Evolutionary conservation across 1,140 invertebrate species (phyloP), one percentile per base, ranked within the genome.

Genomic region (Diabrotica undecimpunctata): DNA sequence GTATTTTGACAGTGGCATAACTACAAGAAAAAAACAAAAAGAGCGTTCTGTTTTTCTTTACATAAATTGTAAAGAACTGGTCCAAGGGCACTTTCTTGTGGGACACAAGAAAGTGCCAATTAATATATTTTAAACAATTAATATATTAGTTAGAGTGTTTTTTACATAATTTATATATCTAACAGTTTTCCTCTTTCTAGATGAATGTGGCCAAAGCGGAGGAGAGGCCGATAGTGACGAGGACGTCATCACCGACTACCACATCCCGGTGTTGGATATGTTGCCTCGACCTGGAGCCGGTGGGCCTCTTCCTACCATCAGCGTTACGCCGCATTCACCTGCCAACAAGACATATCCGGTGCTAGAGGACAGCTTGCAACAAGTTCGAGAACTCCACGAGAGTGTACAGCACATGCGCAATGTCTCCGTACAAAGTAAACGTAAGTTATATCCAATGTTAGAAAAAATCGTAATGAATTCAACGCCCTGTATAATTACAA

Each of bases 311-410:
- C 91, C 91, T 65, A 93, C 86, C 57, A 93, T 93, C 72, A 93
- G 90, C 79, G 90, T 94, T 54, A 93, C 91, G 38, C 91, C 91
- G 5, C 91, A 93, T 78, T 93, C 90, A 60, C 90, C 91, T 35
- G 80, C 82, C 63, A 82, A 82, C 52, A 85, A 84, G 66, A 82
- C 84, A 67, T 88, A 87, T 76, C 82, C 84, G n/a, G 82, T 87
- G 39, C 76, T 88, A 79, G 90, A 91, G 69, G 89, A 91, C 74
- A 90, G 88, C 71, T 78, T 92, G 52, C 88, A 90, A 62, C 89
- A 91, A 72, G 79, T 92, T 54, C 84, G 90, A 54, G 84, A 89
- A 59, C 85, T 92, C 41, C 88, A 90, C 76, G 88, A 90, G 65
- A 87, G 82, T 39, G 88, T 91, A 64, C 88, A 91, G 74, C 87